phyloP scores from a whole-genome alignment of 2,888 invertebrate genomes.

The Antheraea assamensis region DNA sequence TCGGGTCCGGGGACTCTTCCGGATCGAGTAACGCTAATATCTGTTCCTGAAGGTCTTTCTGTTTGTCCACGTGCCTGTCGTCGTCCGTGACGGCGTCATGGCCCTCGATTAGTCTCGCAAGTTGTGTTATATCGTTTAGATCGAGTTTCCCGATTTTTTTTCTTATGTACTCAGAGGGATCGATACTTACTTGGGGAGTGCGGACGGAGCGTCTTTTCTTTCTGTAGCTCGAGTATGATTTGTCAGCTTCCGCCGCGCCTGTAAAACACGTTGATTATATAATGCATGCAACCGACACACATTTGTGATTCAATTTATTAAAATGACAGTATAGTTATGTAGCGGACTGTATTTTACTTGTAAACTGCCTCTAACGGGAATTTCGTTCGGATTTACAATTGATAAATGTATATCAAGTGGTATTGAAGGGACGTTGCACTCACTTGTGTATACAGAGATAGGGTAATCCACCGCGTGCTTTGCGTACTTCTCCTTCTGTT shows the following conservation, averaged over 20 bases:
- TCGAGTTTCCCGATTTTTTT: slow-evolving; percentile 69
- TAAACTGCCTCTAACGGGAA: slow-evolving; percentile 6
- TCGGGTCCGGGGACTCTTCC: slow-evolving; percentile 64
- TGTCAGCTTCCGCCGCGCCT: slow-evolving; percentile 69
- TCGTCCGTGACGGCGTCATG: slow-evolving; percentile 52
- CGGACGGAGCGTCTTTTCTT: slow-evolving; percentile 68
- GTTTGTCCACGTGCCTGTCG: slow-evolving; percentile 48
- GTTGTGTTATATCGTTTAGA: slow-evolving; percentile 66
- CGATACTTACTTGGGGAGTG: slow-evolving; percentile 72
- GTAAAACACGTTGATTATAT: slow-evolving; percentile 19
- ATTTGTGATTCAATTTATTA: slow-evolving; percentile 18
- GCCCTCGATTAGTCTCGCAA: slow-evolving; percentile 69
- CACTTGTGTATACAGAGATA: slow-evolving; percentile 65
- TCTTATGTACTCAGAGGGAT: slow-evolving; percentile 65
- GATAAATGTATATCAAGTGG: background rate
- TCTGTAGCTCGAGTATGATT: slow-evolving; percentile 68
- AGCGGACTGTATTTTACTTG: background rate
- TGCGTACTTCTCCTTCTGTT: slow-evolving; percentile 66
- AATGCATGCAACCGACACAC: background rate
- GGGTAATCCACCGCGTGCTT: slow-evolving; percentile 58
- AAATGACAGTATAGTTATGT: background rate
- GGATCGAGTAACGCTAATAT: slow-evolving; percentile 66
- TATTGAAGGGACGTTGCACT: slow-evolving; percentile 38
- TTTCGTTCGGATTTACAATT: background rate
- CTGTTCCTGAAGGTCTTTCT: slow-evolving; percentile 65